Base-by-base conservation (phyloP, 2,888 invertebrate species). In the Corythucha ciliata region DNA sequence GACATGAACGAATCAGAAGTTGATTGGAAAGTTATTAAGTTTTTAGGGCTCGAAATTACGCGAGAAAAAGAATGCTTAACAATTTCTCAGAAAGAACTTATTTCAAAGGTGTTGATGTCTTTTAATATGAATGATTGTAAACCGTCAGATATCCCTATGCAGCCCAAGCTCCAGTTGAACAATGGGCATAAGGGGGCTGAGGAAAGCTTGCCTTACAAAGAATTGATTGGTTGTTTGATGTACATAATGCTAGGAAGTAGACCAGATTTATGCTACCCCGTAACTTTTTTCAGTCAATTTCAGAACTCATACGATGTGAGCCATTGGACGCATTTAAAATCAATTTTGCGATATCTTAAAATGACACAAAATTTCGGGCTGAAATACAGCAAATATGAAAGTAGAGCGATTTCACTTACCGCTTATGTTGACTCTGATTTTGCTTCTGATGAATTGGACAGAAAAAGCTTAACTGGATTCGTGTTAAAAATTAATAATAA, bases 261-360 rank as follows among this genome's bases (percentile, higher is more conserved):
- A 12, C 44, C 44, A 12, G 37, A 50, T 36, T 12, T 51, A 1
- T 14, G 36, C 21, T 51, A 32, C 14, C 4, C 34, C 4, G 27
- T 51, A n/a, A 32, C 44, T 10, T 51, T 26, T 44, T 51, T 45
- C 26, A 27, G 45, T 16, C 36, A 36, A 36, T 51, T 51, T 36
- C 51, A 51, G 37, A 51, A 36, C 21, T 1, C 27, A 1, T 51
- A 36, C 37, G 10, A 10, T 26, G 25, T 34, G n/a, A 16, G 26
- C 12, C 51, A 51, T 25, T 51, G 44, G 37, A 22, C 16, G 12
- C 18, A 47, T 37, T n/a, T 47, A 16, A 51, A 51, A 51, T 36
- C 44, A 25, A 37, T 44, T 8, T 25, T 51, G 14, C 24, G 51
- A 16, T 51, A 51, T 25, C n/a, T 44, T 16, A 51, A 36, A 20